Evolutionary conservation across 1,140 invertebrate genomes (phyloP).

Genomic region (Anagrus nilaparvatae): DNA sequence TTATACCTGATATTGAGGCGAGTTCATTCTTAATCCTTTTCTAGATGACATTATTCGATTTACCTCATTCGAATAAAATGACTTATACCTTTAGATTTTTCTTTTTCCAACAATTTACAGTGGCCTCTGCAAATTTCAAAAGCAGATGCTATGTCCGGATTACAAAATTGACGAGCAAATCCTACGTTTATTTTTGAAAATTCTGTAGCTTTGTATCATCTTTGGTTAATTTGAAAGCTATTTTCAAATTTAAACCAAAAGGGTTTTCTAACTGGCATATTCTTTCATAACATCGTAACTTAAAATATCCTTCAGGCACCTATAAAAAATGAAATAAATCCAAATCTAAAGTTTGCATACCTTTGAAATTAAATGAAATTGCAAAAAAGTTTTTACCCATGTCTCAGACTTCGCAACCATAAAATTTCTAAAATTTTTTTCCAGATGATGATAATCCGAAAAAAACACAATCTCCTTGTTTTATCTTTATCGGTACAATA

Average conservation of each 20-base stretch:
- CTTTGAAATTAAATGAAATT: background rate
- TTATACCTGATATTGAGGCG: no score
- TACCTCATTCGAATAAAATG: background rate
- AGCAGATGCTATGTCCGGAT: no score
- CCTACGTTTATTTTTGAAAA: slow-evolving; percentile 6
- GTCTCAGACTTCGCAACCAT: background rate
- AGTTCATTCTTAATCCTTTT: background rate
- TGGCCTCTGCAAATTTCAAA: no score
- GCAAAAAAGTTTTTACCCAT: background rate
- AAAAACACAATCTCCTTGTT: slow-evolving; percentile 15
- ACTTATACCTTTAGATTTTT: background rate
- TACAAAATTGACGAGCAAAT: no score
- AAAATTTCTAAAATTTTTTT: slow-evolving; percentile 9
- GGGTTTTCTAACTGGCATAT: background rate
- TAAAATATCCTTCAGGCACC: slow-evolving; percentile 10
- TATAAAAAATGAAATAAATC: no score
- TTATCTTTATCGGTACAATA: no score
- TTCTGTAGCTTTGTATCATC: slow-evolving; percentile 6
- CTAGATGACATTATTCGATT: no score
- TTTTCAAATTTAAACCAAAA: slow-evolving; percentile 1
- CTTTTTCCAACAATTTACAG: no score
- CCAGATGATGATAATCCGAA: slow-evolving; percentile 10
- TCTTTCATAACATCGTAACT: slow-evolving; percentile 7
- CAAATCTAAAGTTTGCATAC: no score
- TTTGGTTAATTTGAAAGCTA: slow-evolving; percentile 7